phyloP scores from a whole-genome alignment of 2,797 vertebrate genomes.

The Halcyon badia region DNA sequence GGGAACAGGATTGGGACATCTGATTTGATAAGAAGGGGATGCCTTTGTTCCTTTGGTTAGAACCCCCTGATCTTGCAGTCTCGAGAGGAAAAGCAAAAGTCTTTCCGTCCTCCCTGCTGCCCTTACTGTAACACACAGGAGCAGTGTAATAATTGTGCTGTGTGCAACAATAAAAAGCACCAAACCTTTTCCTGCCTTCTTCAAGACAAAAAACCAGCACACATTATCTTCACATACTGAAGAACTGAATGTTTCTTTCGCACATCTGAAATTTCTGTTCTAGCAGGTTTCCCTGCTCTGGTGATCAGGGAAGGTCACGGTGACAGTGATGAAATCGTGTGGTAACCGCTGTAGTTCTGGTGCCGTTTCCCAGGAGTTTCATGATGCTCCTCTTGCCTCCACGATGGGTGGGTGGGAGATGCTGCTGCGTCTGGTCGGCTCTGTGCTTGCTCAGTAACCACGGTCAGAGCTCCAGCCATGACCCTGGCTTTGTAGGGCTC shows the following conservation, averaged over 20 bases:
- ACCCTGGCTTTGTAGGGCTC: neutral
- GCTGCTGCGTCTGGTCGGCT: neutral
- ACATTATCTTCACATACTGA: neutral
- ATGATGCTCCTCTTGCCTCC: neutral
- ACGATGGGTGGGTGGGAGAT: neutral
- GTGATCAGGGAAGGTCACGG: neutral
- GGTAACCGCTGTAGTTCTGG: neutral
- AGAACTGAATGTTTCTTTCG: neutral
- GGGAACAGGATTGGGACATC: neutral
- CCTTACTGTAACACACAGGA: neutral
- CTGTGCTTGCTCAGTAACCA: neutral
- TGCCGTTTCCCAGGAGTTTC: neutral
- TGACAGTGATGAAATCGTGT: fast-evolving
- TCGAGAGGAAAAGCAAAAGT: neutral
- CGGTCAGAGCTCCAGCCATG: neutral
- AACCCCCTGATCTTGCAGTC: neutral
- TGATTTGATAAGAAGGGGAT: neutral
- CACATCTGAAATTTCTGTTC: neutral
- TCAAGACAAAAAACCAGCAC: neutral
- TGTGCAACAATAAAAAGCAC: neutral
- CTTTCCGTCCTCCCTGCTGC: neutral
- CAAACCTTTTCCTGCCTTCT: neutral
- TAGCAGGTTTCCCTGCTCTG: neutral
- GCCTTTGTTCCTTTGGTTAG: neutral
- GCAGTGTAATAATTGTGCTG: neutral